These are phyloP conservation scores for Nyctibius bracteatus DNA, from an alignment of 2,113 vertebrate species.

Conservation along the genomic window DNA sequence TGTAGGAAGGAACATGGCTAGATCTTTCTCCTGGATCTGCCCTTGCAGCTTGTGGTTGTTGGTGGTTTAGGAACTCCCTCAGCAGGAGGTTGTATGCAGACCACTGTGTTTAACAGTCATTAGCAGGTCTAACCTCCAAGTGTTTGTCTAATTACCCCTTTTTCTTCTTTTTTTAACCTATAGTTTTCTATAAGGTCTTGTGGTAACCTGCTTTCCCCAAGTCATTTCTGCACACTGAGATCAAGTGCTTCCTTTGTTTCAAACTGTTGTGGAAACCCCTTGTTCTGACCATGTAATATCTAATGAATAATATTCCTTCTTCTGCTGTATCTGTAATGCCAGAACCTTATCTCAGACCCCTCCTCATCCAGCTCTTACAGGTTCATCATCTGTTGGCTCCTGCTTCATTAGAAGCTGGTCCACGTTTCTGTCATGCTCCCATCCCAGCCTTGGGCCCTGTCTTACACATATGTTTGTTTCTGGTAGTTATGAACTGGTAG, in stretches of 20 bases:
- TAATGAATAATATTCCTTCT: neutral
- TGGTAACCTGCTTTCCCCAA: neutral
- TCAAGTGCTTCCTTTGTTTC: neutral
- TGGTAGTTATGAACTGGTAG: neutral
- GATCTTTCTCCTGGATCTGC: neutral
- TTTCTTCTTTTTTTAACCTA: too few species aligned
- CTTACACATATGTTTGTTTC: neutral
- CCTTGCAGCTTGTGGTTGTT: neutral
- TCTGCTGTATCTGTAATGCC: neutral
- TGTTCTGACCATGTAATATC: neutral
- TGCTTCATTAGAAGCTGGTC: neutral
- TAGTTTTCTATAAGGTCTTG: neutral
- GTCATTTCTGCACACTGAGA: fast-evolving
- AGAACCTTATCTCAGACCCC: neutral
- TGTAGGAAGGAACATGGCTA: neutral
- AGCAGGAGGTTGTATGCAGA: neutral
- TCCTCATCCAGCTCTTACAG: neutral
- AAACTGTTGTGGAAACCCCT: neutral
- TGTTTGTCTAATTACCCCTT: neutral
- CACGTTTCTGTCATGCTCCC: neutral
- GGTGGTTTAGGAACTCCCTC: neutral
- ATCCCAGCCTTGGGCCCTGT: neutral
- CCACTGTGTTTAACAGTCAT: neutral
- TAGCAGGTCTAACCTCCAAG: neutral
- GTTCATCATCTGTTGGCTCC: neutral